Evolutionary conservation across 1,140 invertebrate genomes (phyloP), one percentile per base, ranked within the genome.

Genomic region (Ephestia elutella): DNA sequence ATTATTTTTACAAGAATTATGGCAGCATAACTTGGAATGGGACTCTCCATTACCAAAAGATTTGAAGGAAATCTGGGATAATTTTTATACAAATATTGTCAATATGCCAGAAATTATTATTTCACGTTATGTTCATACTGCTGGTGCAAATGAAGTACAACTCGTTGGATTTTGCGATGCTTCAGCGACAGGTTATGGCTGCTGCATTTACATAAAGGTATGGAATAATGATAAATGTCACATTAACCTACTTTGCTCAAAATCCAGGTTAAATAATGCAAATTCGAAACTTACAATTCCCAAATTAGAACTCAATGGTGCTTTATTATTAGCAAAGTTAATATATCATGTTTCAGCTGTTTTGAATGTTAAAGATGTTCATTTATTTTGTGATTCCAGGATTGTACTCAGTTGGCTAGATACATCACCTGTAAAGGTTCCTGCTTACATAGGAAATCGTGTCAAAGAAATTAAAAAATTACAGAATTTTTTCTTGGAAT

Each of bases 1-100:
- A 30, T 10, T 67, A n/a, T 49, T 74, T 49, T 60, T 72, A 20
- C 69, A 70, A 60, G 38, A 62, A 55, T 18, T 74, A 15, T 74
- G 69, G 72, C 32, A 28, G 32, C 15, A 48, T 10, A 61, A 74
- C 38, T n/a, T 74, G 19, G 55, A 57, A 13, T 64, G 57, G 62
- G 62, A 64, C 25, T 13, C 44, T 5, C 48, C 57, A n/a, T 32
- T 64, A 13, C 62, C 62, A 5, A 15, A 13, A 1, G 11, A 35
- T 54, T 54, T 30, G 9, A n/a, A 17, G n/a, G 17, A 15, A 30
- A 44, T 44, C 0, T 62, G 60, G 54, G 9, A 51, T 25, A 17
- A 5, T 25, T 57, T 62, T 53, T 21, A 17, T 48, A 25, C 13
- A 15, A 25, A 30, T 51, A 15, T 62, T 18, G 17, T 38, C 5